These are phyloP conservation scores for Typhlomys cinereus DNA, from an alignment of 2,113 vertebrate species.

Conservation along the genomic window DNA sequence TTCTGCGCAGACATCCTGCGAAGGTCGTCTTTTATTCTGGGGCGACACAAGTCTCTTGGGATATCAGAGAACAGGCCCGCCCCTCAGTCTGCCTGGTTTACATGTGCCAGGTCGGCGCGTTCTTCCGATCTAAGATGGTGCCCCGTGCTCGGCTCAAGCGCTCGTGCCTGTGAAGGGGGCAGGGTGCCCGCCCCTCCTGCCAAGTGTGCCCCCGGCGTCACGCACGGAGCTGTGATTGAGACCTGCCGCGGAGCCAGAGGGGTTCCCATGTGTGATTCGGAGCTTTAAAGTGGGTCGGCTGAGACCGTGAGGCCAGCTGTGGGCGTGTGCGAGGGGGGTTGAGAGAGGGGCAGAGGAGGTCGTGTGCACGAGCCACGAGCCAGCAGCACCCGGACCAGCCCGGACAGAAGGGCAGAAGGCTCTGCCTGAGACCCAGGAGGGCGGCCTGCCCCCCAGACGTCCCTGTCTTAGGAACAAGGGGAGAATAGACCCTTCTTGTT, in stretches of 20 bases:
- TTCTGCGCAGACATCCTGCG: too few relatives aligned
- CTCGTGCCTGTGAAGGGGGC: too few relatives aligned
- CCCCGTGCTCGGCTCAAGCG: too few relatives aligned
- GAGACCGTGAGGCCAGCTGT: neutral
- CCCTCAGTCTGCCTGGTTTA: too few relatives aligned
- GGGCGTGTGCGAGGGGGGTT: neutral
- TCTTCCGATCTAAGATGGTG: fast-evolving
- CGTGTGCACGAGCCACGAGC: fast-evolving
- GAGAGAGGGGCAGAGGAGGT: neutral
- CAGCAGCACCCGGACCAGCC: fast-evolving
- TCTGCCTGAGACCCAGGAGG: fast-evolving
- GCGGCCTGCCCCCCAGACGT: neutral
- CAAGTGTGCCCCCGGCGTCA: neutral
- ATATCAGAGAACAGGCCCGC: neutral
- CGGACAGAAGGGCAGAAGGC: fast-evolving
- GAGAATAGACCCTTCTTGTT: neutral
- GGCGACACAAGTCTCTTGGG: too few relatives aligned
- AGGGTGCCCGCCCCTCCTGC: too few relatives aligned
- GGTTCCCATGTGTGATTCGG: neutral
- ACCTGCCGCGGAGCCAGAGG: neutral
- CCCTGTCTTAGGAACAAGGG: neutral
- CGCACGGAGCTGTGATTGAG: too few relatives aligned
- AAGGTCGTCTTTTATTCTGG: too few relatives aligned
- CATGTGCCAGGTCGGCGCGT: fast-evolving
- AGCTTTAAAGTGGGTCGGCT: neutral